phyloP scores from a whole-genome alignment of 2,113 vertebrate genomes.

The Antechinus stuartii region DNA sequence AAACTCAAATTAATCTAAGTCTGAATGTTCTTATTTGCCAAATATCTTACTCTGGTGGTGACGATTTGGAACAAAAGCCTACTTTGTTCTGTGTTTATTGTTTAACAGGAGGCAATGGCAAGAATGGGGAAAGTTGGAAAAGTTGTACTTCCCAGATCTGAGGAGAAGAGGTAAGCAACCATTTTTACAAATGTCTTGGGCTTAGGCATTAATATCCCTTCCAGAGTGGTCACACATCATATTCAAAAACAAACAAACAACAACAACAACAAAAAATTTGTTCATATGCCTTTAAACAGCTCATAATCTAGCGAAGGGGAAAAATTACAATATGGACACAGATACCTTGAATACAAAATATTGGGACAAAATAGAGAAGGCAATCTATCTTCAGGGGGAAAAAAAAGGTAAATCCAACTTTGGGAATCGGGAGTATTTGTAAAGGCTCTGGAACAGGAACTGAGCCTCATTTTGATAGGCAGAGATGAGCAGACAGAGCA shows the following conservation, averaged over 20 bases:
- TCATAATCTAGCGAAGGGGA: neutral
- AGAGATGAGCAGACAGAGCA: neutral
- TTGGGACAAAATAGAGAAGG: neutral
- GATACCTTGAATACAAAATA: neutral
- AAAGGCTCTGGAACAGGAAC: neutral
- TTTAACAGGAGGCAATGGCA: conserved; percentile 93
- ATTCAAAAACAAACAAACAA: neutral
- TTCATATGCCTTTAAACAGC: neutral
- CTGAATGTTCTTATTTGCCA: conserved; percentile 74
- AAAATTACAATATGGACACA: neutral
- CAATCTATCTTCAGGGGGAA: neutral
- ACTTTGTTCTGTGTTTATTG: conserved; percentile 74
- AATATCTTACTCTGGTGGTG: conserved; percentile 80
- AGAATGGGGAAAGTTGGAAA: conserved; percentile 93
- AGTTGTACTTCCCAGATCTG: conserved; percentile 87
- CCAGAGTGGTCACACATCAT: neutral
- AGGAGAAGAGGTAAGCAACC: conserved; percentile 87
- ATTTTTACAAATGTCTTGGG: neutral
- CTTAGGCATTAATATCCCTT: neutral
- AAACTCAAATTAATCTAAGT: conserved; percentile 32
- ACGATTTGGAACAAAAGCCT: conserved; percentile 78
- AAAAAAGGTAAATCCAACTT: neutral
- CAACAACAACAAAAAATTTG: too few species aligned
- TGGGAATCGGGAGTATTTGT: neutral
- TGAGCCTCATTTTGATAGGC: neutral